Percentiles rank a stretch among this genome's conserved stretches.
phyloP scores from a whole-genome alignment of 2,797 vertebrate species.

The Pangasius macronema region DNA sequence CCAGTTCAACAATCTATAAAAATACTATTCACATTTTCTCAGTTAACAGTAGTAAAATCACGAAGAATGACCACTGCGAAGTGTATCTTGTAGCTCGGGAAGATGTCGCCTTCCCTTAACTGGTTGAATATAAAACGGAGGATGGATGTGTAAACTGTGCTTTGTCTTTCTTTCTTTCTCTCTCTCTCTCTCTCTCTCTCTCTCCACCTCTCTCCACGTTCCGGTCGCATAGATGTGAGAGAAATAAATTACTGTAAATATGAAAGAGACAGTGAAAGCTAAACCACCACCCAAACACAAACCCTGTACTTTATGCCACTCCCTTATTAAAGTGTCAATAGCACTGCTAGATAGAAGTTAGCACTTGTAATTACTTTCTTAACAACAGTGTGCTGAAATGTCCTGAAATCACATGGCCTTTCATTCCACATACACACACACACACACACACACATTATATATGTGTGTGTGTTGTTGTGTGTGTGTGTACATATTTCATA shows the following conservation, averaged over 20 bases:
- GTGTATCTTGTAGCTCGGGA: slow-evolving; percentile 57
- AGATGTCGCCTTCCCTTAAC: slow-evolving; percentile 50
- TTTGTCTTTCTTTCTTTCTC: slow-evolving; percentile 64
- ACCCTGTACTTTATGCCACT: not conserved
- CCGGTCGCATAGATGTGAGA: not conserved
- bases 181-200: not conserved
- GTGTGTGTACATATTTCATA: no score
- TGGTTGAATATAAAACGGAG: slow-evolving; percentile 56
- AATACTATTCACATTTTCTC: slow-evolving; percentile 97
- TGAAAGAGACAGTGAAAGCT: not conserved
- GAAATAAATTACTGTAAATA: slow-evolving; percentile 1
- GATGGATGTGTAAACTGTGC: slow-evolving; percentile 72
- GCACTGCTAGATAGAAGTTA: not conserved
- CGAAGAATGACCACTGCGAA: slow-evolving; percentile 61
- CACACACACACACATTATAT: not conserved
- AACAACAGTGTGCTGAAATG: not conserved
- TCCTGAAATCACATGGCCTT: not conserved
- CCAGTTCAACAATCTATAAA: slow-evolving; percentile 93
- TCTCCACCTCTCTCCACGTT: not conserved
- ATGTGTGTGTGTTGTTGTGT: no score
- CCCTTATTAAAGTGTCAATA: slow-evolving; percentile 9
- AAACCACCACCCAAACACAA: not conserved
- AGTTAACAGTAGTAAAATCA: slow-evolving; percentile 83
- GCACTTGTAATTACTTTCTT: not conserved
- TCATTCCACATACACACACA: not conserved